Evolutionary conservation across 2,888 invertebrate genomes (phyloP).

Genomic region (Nomada ruficornis): DNA sequence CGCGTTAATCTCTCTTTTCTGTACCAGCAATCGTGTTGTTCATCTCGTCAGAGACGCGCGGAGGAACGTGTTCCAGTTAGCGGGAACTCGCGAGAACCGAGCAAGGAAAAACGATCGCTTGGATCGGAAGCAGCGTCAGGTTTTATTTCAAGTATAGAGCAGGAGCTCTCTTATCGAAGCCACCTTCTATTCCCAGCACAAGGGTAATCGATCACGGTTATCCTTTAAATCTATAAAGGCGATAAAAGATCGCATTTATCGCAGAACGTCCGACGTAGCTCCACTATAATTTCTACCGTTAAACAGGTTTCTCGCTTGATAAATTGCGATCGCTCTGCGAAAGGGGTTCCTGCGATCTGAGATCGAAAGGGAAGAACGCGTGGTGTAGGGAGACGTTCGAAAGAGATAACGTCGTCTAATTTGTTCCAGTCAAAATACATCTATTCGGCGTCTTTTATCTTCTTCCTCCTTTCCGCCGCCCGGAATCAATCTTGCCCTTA

Average conservation of each 20-base stretch:
- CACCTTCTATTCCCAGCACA: conserved; percentile 7
- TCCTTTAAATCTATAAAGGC: conserved; percentile 45
- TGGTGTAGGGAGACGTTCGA: background rate
- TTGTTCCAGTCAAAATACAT: background rate
- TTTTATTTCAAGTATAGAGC: conserved; percentile 30
- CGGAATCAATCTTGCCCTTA: too few relatives aligned
- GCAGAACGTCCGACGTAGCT: background rate
- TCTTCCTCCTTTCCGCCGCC: background rate
- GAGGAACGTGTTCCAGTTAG: background rate
- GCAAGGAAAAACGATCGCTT: background rate
- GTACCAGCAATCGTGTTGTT: background rate
- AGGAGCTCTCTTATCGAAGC: conserved; percentile 13
- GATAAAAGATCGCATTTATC: conserved; percentile 41
- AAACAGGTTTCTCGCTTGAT: conserved; percentile 4
- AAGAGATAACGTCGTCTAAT: background rate
- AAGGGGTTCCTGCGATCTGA: too few relatives aligned
- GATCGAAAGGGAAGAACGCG: background rate
- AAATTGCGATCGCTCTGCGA: conserved; percentile 6
- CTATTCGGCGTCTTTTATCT: background rate
- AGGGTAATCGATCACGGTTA: conserved; percentile 48
- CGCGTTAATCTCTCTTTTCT: background rate
- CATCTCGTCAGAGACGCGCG: background rate
- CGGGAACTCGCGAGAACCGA: background rate
- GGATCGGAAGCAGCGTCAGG: conserved; percentile 30
- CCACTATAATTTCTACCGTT: background rate